phyloP scores from a whole-genome alignment of 2,797 vertebrate genomes.

The Acipenser ruthenus region DNA sequence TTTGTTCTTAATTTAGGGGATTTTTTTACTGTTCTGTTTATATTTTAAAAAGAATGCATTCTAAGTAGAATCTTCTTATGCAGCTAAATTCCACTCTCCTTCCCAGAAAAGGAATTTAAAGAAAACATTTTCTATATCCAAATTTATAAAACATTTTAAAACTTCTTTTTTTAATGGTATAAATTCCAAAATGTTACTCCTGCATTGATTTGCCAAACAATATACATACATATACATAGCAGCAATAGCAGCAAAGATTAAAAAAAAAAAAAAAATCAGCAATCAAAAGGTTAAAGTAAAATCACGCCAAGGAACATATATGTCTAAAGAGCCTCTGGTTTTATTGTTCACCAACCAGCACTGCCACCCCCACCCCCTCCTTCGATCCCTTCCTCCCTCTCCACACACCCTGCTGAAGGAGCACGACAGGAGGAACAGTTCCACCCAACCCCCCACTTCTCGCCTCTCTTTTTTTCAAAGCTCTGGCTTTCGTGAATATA shows the following conservation, averaged over 20 bases:
- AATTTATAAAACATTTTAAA: too few species aligned
- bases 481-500: slow-evolving; percentile 8
- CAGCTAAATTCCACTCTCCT: too few species aligned
- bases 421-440: slow-evolving; percentile 7
- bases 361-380: slow-evolving; percentile 21
- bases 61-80: too few species aligned
- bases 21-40: too few species aligned
- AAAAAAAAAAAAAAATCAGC: not conserved
- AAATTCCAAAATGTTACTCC: too few species aligned
- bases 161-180: too few species aligned
- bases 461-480: slow-evolving; percentile 11
- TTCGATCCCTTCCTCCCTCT: slow-evolving; percentile 10
- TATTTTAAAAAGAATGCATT: too few species aligned
- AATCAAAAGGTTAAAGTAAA: slow-evolving; percentile 5
- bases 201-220: too few species aligned
- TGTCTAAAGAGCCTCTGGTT: slow-evolving; percentile 28
- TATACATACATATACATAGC: too few species aligned
- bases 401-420: slow-evolving; percentile 15
- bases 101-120: too few species aligned
- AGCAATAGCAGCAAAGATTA: not conserved
- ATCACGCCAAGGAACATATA: slow-evolving; percentile 22
- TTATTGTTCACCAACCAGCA: slow-evolving; percentile 38
- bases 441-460: slow-evolving; percentile 21
- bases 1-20: too few species aligned
- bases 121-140: too few species aligned